A percentile compares a stretch with the other conserved stretches of the same genome.
Evolutionary conservation across 2,113 vertebrate species (phyloP).

Genomic region (Cyphomyrus plagiostoma): DNA sequence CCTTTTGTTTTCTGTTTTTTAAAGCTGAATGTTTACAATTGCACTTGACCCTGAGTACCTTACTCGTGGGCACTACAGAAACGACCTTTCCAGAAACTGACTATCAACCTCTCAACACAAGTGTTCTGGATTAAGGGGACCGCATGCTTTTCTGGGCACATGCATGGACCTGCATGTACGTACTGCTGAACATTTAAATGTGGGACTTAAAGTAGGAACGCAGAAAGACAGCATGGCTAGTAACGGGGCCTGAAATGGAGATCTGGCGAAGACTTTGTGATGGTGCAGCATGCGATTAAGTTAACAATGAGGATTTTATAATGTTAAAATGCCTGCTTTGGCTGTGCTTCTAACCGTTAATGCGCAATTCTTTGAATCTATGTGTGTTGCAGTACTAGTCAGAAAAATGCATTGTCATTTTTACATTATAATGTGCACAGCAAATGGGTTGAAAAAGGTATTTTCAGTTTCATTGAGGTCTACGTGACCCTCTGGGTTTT

Average conservation of each 20-base stretch:
- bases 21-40: neutral
- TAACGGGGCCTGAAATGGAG: neutral
- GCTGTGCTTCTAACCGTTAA: neutral
- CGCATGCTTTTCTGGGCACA: neutral
- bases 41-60: neutral
- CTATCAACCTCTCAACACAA: neutral
- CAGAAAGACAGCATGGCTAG: neutral
- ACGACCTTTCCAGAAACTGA: neutral
- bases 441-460: neutral
- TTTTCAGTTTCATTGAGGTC: neutral
- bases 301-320: neutral
- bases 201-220: neutral
- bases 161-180: neutral
- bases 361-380: neutral
- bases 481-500: neutral
- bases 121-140: neutral
- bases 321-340: neutral
- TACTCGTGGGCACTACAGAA: neutral
- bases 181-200: neutral
- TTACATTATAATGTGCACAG: constrained; percentile 1
- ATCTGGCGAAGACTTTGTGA: neutral
- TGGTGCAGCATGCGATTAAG: neutral
- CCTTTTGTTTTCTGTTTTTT: neutral
- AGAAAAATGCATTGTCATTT: neutral
- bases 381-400: neutral